These are phyloP conservation scores for Panthera tigris DNA, from an alignment of 2,113 vertebrate genomes.

Conservation along the genomic window DNA sequence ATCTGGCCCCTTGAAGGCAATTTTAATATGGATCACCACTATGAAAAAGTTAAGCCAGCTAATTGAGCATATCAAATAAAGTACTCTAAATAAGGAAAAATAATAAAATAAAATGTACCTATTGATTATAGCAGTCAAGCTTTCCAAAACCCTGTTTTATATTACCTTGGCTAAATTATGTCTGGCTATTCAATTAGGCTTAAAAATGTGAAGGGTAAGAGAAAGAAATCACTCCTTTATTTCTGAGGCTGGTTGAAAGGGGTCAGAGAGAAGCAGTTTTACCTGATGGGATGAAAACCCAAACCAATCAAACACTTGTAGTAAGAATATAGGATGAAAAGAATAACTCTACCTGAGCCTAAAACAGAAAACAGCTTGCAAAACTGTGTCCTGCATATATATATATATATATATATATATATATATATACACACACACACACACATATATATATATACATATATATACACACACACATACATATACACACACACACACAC, in stretches of 20 bases:
- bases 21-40: not conserved
- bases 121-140: not conserved
- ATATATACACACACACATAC: too few species aligned
- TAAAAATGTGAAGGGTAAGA: not conserved
- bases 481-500: too few species aligned
- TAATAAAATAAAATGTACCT: not conserved
- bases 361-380: not conserved
- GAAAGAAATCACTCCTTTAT: not conserved
- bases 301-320: not conserved
- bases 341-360: not conserved
- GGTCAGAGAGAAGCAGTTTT: not conserved
- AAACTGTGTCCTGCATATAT: not conserved
- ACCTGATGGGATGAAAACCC: not conserved
- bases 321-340: not conserved
- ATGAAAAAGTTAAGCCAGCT: not conserved
- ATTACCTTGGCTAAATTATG: not conserved
- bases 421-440: accelerated
- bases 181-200: not conserved
- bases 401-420: too few species aligned
- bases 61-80: not conserved
- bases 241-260: not conserved
- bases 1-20: not conserved
- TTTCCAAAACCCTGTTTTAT: not conserved
- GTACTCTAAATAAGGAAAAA: not conserved
- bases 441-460: too few species aligned